Evolutionary conservation across 2,888 invertebrate species (phyloP).

Genomic region (Epirrita christyi): DNA sequence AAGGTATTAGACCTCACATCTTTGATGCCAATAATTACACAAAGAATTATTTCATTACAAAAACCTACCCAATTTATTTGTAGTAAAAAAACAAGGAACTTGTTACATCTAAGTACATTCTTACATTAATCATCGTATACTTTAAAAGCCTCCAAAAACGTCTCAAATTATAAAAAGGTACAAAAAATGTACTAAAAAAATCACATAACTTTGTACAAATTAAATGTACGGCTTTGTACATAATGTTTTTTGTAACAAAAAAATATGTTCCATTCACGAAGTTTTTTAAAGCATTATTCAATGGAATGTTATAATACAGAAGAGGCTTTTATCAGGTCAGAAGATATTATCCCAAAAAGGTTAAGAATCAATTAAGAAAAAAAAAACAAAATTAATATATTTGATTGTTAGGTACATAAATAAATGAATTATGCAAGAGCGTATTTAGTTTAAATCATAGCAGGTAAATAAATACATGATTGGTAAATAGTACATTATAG

Average conservation of each 20-base stretch:
- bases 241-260: slow-evolving; percentile 31
- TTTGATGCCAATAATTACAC: slow-evolving; percentile 52
- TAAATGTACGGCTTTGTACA: slow-evolving; percentile 51
- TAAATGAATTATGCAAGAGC: neutral
- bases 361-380: neutral
- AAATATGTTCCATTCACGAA: slow-evolving; percentile 24
- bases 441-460: neutral
- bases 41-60: slow-evolving; percentile 51
- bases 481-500: neutral
- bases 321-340: slow-evolving; percentile 36
- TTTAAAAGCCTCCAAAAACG: slow-evolving; percentile 83
- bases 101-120: slow-evolving; percentile 81
- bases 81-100: slow-evolving; percentile 73
- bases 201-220: slow-evolving; percentile 70
- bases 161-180: slow-evolving; percentile 64
- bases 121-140: slow-evolving; percentile 81
- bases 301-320: slow-evolving; percentile 28
- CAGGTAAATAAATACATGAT: neutral
- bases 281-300: slow-evolving; percentile 33
- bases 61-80: slow-evolving; percentile 64
- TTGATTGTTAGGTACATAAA: neutral
- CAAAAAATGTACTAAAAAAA: slow-evolving; percentile 66
- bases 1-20: slow-evolving; percentile 49
- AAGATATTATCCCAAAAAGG: neutral
- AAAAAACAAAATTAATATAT: too few species aligned